Conservation (phyloP, 2,113 vertebrate species). For the Motacilla tschutschensis region DNA sequence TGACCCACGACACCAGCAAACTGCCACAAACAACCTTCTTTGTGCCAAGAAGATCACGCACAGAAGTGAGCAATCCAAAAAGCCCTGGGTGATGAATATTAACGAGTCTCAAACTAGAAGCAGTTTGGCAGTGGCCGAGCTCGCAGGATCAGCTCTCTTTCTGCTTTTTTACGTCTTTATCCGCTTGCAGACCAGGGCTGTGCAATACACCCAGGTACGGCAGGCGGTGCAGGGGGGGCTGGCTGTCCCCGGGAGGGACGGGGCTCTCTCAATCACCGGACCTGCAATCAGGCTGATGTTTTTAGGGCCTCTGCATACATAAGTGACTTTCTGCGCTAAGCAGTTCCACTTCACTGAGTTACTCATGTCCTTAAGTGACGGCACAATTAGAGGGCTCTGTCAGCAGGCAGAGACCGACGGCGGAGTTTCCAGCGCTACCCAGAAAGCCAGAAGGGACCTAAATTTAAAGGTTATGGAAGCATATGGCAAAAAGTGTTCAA, state of each 20-base stretch:
- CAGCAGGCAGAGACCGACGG: rapidly evolving
- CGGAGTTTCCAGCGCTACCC: not conserved
- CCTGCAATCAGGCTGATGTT: conserved; percentile 45
- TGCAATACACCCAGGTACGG: rapidly evolving
- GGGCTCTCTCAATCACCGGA: not conserved
- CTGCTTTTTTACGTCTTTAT: not conserved
- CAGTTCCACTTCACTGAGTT: conserved; percentile 24
- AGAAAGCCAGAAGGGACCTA: not conserved
- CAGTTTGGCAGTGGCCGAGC: not conserved
- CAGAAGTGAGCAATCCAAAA: conserved; percentile 45
- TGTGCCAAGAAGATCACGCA: not conserved
- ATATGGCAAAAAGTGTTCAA: conserved; percentile 29
- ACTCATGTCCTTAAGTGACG: conserved; percentile 12
- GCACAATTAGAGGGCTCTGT: not conserved
- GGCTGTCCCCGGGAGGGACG: not conserved
- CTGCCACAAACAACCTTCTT: not conserved
- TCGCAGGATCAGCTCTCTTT: not conserved
- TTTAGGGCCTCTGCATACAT: conserved; percentile 23
- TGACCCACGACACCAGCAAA: not conserved
- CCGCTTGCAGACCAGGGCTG: rapidly evolving
- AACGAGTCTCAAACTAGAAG: not conserved
- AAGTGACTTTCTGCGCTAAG: conserved; percentile 37
- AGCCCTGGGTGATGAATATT: conserved; percentile 45
- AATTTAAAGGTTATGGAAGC: conserved; percentile 16
- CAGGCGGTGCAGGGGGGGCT: not conserved